Percentiles rank a stretch among this genome's conserved stretches.
Evolutionary conservation across 2,113 vertebrate species (phyloP).

Genomic region (Delphinapterus leucas): DNA sequence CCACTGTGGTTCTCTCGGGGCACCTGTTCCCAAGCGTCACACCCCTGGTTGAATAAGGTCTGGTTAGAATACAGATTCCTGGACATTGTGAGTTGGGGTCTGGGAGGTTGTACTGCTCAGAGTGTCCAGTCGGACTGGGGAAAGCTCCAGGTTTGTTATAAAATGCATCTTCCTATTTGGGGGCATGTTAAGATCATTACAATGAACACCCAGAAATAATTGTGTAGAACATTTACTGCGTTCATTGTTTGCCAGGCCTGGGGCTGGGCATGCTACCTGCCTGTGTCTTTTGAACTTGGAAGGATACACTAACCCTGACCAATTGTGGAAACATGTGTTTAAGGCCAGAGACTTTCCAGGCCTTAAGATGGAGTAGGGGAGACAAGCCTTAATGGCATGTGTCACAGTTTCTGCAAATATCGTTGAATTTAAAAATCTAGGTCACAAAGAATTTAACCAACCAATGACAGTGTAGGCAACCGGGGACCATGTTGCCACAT

Average conservation of each 20-base stretch:
- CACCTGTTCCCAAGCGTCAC: background rate
- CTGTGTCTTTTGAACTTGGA: background rate
- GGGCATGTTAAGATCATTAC: background rate
- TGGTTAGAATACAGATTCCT: background rate
- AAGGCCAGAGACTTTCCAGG: background rate
- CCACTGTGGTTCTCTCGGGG: too few relatives aligned
- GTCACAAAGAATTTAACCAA: background rate
- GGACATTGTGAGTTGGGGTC: background rate
- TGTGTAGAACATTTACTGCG: too few relatives aligned
- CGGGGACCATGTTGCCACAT: fast-evolving
- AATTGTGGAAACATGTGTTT: background rate
- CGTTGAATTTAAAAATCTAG: background rate
- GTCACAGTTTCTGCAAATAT: background rate
- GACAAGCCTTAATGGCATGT: background rate
- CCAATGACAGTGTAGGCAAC: background rate
- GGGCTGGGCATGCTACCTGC: background rate
- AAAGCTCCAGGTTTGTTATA: background rate
- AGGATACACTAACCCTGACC: background rate
- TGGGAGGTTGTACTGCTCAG: background rate
- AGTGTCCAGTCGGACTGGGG: background rate
- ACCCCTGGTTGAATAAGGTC: background rate
- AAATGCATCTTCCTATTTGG: background rate
- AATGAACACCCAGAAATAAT: background rate
- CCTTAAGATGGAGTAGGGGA: background rate
- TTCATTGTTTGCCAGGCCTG: too few relatives aligned